Base-by-base conservation (phyloP, 2,888 invertebrate genomes). In the Tipula confusa region DNA sequence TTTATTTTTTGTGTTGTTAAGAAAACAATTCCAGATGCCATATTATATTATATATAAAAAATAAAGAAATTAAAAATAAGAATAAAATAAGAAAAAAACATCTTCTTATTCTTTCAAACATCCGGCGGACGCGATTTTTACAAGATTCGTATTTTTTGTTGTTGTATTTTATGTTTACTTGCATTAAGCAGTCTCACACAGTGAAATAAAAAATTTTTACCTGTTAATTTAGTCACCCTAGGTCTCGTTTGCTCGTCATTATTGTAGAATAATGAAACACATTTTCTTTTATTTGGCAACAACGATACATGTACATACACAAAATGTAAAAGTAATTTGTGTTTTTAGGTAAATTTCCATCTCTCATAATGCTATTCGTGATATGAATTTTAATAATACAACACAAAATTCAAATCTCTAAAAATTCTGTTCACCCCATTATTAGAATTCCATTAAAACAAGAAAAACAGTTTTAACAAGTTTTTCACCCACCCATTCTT, bases 1-100 rank as follows among this genome's bases (percentile, higher is more conserved):
- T 64, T 24, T 24, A 64, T 24, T 64, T 64, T 64, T 64, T 64
- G 24, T 64, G 64, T 64, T 64, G 64, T 64, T 64, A 64, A 64
- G 64, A 64, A 64, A 64, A 64, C 64, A 64, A 64, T 64, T 64
- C 64, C 64, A 64, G 64, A 64, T 64, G 64, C 64, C 64, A 64
- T 64, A 64, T 64, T 64, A 64, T 64, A 64, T 64, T 64, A 64
- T 64, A n/a, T n/a, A 24, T 64, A 64, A 64, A 64, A 64, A 64
- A 64, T 64, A 64, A 64, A 64, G 24, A 64, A 64, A 64, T 64
- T 64, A 64, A 64, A 43, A 64, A 64, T 64, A 64, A 64, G 64
- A 64, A 64, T 64, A 64, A 64, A 64, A 64, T 64, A 24, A 64
- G 64, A 64, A 64, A 64, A 64, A 64, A 15, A 64, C 18, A 64